Conservation (phyloP, 2,113 vertebrate genomes). For the Lontra canadensis region DNA sequence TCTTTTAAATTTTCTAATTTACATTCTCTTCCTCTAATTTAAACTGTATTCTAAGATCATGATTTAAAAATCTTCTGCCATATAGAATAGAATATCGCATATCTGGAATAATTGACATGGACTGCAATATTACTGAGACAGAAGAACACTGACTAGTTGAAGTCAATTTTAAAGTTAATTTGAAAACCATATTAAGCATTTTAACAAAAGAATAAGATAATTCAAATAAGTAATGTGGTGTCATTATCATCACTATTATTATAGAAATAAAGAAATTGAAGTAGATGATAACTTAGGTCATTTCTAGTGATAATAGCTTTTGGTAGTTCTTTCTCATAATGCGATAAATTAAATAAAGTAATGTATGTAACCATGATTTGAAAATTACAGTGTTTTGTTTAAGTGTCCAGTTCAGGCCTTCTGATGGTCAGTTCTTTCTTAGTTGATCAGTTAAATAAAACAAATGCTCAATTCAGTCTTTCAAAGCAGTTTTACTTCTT, state of each 20-base stretch:
- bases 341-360: slow-evolving; percentile 54
- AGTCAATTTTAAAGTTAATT: slow-evolving; percentile 77
- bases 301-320: slow-evolving; percentile 61
- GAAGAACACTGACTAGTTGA: slow-evolving; percentile 57
- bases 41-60: slow-evolving; percentile 66
- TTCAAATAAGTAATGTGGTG: slow-evolving; percentile 37
- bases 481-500: background rate
- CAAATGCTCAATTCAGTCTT: background rate
- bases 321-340: slow-evolving; percentile 23
- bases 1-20: slow-evolving; percentile 67
- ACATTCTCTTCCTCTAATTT: slow-evolving; percentile 66
- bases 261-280: slow-evolving; percentile 49
- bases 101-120: slow-evolving; percentile 62
- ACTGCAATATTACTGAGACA: slow-evolving; percentile 56
- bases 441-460: slow-evolving; percentile 9
- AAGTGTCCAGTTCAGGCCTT: background rate
- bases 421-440: background rate
- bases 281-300: slow-evolving; percentile 50
- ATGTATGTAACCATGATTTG: slow-evolving; percentile 56
- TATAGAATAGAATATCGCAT: slow-evolving; percentile 49
- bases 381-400: slow-evolving; percentile 53
- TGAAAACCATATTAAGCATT: slow-evolving; percentile 68
- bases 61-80: slow-evolving; percentile 54
- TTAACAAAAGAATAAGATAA: slow-evolving; percentile 54
- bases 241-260: slow-evolving; percentile 57